Percentiles rank a stretch among this genome's conserved stretches.
Conservation (phyloP, 2,797 vertebrate species). For the Florisuga fusca region DNA sequence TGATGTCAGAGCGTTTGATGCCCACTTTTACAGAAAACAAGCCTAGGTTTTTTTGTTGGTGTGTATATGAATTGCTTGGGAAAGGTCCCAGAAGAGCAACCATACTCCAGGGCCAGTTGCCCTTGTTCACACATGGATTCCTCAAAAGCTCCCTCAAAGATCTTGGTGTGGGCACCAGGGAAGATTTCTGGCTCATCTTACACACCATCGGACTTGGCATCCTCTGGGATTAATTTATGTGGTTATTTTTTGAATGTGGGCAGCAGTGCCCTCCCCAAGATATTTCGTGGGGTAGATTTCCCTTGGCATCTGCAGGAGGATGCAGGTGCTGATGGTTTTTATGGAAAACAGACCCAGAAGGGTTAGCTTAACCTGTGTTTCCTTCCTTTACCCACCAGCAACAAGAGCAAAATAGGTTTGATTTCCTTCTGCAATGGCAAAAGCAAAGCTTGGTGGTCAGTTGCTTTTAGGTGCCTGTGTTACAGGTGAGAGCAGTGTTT, state of each 20-base stretch:
- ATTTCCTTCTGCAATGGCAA: not conserved
- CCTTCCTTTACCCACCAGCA: not conserved
- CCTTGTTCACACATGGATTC: constrained; percentile 6
- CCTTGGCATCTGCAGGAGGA: not conserved
- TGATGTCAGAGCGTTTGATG: constrained; percentile 69
- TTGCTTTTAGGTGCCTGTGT: not conserved
- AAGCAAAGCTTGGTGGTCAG: not conserved
- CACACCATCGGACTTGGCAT: not conserved
- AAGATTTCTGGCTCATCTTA: not conserved
- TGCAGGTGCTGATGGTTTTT: not conserved
- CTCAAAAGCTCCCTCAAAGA: constrained; percentile 20
- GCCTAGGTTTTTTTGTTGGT: not conserved
- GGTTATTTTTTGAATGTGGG: not conserved
- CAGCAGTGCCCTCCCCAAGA: not conserved
- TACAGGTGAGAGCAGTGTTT: not conserved
- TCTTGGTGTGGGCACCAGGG: not conserved
- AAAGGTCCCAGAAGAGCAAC: not conserved
- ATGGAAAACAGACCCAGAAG: not conserved
- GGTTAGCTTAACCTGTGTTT: not conserved
- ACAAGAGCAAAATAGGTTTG: not conserved
- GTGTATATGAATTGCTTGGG: not conserved
- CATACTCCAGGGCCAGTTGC: not conserved
- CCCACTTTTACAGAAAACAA: constrained; percentile 18
- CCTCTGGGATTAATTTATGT: not conserved
- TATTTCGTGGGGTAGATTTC: not conserved